phyloP scores from a whole-genome alignment of 2,797 vertebrate genomes.

The Phataginus tricuspis region DNA sequence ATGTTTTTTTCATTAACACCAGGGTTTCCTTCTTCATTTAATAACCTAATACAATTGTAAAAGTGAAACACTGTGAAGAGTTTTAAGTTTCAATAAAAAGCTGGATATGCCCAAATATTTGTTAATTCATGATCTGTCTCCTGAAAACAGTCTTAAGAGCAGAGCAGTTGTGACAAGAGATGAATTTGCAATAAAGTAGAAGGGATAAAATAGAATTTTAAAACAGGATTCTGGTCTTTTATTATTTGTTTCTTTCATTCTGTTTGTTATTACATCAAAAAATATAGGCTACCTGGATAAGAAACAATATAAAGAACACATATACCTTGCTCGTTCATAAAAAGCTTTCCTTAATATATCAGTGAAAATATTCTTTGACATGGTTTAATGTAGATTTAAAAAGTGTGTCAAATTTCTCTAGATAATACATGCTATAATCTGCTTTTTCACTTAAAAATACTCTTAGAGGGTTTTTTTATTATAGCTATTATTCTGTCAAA shows the following conservation, averaged over 20 bases:
- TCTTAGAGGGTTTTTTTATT: not conserved
- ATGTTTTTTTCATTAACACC: not conserved
- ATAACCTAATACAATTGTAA: not conserved
- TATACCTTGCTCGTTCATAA: not conserved
- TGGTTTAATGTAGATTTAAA: not conserved
- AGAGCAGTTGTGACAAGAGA: not conserved
- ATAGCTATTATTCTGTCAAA: not conserved
- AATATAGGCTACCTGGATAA: not conserved
- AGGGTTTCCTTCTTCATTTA: slow-evolving; percentile 7
- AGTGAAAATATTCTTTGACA: not conserved
- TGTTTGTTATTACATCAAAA: not conserved
- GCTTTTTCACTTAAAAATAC: not conserved
- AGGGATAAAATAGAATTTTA: not conserved
- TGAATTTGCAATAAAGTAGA: not conserved
- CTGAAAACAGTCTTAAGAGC: not conserved
- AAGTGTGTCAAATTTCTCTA: not conserved
- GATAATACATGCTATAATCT: not conserved
- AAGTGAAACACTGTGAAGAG: not conserved
- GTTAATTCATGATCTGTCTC: not conserved
- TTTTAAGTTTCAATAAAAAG: not conserved
- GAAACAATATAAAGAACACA: not conserved
- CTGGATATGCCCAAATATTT: not conserved
- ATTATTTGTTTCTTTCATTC: not conserved
- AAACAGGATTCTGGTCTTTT: not conserved
- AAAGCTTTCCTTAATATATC: not conserved